Conservation (phyloP, 2,888 invertebrate species). For the Uloborus plumipes region DNA sequence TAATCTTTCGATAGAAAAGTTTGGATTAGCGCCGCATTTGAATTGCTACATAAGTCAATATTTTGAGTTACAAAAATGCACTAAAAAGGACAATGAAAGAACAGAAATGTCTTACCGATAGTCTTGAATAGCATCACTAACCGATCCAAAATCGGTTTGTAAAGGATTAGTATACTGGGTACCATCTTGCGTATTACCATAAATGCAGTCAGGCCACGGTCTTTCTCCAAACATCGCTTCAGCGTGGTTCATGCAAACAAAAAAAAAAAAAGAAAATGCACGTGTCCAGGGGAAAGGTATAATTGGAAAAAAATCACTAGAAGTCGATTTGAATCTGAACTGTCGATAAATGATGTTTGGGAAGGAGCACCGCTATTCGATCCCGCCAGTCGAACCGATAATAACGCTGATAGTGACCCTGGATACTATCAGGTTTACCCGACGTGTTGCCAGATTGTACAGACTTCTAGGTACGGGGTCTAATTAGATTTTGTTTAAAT, state of each 20-base stretch:
- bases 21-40: no score
- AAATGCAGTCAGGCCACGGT: slow-evolving; percentile 44
- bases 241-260: no score
- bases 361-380: slow-evolving; percentile 13
- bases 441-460: slow-evolving; percentile 50
- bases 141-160: slow-evolving; percentile 17
- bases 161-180: slow-evolving; percentile 8
- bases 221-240: slow-evolving; percentile 44
- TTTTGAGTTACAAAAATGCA: no score
- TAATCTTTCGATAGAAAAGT: no score
- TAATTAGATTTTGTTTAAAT: slow-evolving; percentile 35
- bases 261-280: not conserved
- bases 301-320: not conserved
- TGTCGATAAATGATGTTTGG: slow-evolving; percentile 35
- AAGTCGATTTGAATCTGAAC: not conserved
- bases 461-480: slow-evolving; percentile 10
- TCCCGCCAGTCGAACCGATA: slow-evolving; percentile 29
- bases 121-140: slow-evolving; percentile 21
- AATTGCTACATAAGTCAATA: no score
- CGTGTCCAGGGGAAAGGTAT: slow-evolving; percentile 11
- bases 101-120: slow-evolving; percentile 32
- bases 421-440: slow-evolving; percentile 49
- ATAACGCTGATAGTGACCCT: slow-evolving; percentile 50
- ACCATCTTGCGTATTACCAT: slow-evolving; percentile 5
- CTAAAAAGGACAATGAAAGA: not conserved